These are phyloP conservation scores for Gymnocypris eckloni DNA, from an alignment of 2,797 vertebrate species.

Conservation along the genomic window DNA sequence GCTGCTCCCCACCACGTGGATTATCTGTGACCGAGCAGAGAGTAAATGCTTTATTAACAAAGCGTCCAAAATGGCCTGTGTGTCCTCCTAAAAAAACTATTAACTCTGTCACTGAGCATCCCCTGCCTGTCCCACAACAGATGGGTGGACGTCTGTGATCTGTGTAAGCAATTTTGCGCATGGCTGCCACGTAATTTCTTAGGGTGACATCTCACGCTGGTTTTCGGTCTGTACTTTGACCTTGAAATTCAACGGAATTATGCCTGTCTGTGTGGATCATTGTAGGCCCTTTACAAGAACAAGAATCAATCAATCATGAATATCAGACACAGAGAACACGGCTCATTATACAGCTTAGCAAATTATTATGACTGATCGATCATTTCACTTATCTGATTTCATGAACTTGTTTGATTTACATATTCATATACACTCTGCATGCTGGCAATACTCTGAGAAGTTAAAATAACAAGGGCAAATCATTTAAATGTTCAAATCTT, in stretches of 20 bases:
- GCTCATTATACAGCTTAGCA: neutral
- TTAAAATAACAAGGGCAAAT: neutral
- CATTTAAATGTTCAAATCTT: neutral
- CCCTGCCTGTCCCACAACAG: constrained; percentile 68
- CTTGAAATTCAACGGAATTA: constrained; percentile 81
- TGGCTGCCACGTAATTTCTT: constrained; percentile 82
- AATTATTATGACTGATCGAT: neutral
- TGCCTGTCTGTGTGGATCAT: constrained; percentile 71
- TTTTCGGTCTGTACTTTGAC: constrained; percentile 80
- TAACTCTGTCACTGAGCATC: constrained; percentile 75
- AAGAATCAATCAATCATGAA: constrained; percentile 34
- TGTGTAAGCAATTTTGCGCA: constrained; percentile 86
- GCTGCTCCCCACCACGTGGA: constrained; percentile 17
- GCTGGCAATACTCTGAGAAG: neutral
- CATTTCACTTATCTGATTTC: constrained; percentile 3
- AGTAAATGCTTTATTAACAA: constrained; percentile 75
- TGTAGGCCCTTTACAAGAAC: constrained; percentile 52
- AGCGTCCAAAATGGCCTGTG: constrained; percentile 64
- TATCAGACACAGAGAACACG: neutral
- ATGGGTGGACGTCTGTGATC: constrained; percentile 83
- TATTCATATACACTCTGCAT: neutral
- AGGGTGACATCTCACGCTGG: constrained; percentile 83
- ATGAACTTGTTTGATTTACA: neutral
- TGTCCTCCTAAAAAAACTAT: constrained; percentile 74
- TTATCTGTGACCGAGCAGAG: constrained; percentile 56